Percentiles rank a stretch among this genome's conserved stretches.
phyloP scores from a whole-genome alignment of 2,888 invertebrate species.

The Orthonevra nobilis region DNA sequence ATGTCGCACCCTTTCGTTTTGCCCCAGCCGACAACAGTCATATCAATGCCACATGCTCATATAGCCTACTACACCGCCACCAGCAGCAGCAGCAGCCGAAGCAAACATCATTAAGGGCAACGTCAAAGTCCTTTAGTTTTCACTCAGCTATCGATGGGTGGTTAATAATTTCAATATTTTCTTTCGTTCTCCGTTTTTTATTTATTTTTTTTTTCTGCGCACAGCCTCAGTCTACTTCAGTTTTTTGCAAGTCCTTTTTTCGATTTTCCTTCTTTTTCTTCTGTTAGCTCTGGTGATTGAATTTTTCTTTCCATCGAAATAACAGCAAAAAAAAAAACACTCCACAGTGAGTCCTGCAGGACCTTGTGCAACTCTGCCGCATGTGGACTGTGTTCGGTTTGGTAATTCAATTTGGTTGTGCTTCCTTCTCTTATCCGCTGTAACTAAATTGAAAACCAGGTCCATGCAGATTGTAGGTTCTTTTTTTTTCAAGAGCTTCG shows the following conservation, averaged over 20 bases:
- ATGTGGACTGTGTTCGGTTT: constrained; percentile 49
- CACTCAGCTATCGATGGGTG: constrained; percentile 53
- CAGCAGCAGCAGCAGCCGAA: background rate
- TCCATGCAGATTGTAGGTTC: no score
- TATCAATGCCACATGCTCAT: no score
- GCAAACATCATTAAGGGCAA: constrained; percentile 38
- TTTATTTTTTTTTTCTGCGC: background rate
- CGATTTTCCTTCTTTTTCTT: constrained; percentile 11
- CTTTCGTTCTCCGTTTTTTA: constrained; percentile 2
- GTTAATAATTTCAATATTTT: constrained; percentile 57
- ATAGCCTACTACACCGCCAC: background rate
- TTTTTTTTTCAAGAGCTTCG: background rate
- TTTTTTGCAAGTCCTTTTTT: constrained; percentile 28
- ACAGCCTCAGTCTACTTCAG: constrained; percentile 23
- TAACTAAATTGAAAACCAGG: constrained; percentile 53
- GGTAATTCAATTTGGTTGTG: constrained; percentile 60
- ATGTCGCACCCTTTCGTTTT: no score
- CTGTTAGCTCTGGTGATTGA: constrained; percentile 53
- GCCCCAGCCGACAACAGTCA: no score
- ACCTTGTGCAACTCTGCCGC: constrained; percentile 42
- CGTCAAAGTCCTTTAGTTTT: constrained; percentile 44
- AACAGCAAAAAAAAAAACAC: constrained; percentile 12
- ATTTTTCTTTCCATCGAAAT: constrained; percentile 29
- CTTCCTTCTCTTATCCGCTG: constrained; percentile 41
- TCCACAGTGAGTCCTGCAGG: constrained; percentile 18